These are phyloP conservation scores for Dromococcyx pavoninus DNA, from an alignment of 2,797 vertebrate species.

Conservation along the genomic window DNA sequence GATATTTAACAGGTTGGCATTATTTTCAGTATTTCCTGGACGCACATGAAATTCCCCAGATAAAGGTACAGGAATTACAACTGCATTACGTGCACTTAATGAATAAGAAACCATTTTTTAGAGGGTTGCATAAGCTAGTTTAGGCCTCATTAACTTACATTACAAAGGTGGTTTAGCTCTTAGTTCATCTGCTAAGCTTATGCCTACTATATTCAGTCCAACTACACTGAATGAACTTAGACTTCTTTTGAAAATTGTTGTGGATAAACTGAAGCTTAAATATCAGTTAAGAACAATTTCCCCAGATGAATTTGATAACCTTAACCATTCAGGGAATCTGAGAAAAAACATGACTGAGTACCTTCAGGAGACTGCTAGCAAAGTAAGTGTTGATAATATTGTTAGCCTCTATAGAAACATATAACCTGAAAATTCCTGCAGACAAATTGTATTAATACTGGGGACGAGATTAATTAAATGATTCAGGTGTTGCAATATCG, in stretches of 20 bases:
- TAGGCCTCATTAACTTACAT: neutral
- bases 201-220: neutral
- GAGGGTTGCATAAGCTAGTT: neutral
- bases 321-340: neutral
- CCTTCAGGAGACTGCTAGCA: neutral
- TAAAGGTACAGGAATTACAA: neutral
- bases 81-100: neutral
- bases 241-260: neutral
- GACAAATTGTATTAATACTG: neutral
- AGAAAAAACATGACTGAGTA: neutral
- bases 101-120: neutral
- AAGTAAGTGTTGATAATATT: neutral
- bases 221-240: neutral
- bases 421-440: neutral
- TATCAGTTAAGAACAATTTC: neutral
- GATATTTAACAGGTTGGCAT: neutral
- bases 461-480: neutral
- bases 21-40: neutral
- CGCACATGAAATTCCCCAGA: neutral
- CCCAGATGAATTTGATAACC: neutral
- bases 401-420: neutral
- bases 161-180: neutral
- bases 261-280: neutral
- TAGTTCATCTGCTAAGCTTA: neutral
- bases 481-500: neutral